Evolutionary conservation across 2,888 invertebrate species (phyloP), one percentile per base, ranked within the genome.

Genomic region (Rutpela maculata): DNA sequence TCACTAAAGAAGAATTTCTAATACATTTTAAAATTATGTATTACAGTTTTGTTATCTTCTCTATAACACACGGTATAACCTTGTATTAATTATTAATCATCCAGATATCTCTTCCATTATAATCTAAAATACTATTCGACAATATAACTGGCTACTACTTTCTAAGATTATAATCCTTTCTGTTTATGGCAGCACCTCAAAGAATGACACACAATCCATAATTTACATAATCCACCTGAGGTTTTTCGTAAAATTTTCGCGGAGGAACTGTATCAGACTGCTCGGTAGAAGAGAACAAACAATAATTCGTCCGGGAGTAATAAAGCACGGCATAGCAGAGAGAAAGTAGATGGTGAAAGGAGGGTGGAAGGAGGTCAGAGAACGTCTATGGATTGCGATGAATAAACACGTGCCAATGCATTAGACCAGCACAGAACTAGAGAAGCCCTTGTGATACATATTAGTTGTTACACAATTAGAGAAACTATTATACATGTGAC

Each of bases 321-420:
- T 72, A 83, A 81, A 76, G 80, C 80, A 80, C 80, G 79, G 68
- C 68, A 18, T 70, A 55, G 50, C 70, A 22, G 55, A 81, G 85
- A 85, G 85, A 85, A 85, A 85, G 85, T 85, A 80, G 76, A 75
- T 74, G 79, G 84, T 81, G 83, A 83, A 82, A 84, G 82, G 81
- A 81, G 82, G 82, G 81, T 80, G 80, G 82, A 84, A 83, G 80
- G 83, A 83, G 84, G 84, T 83, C 84, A 84, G 82, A 84, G 82
- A 82, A 83, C 82, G 76, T 78, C 66, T 68, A 70, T 18, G 66
- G 70, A 70, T 60, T 43, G 59, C 70, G 59, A 60, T 22, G 70
- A 50, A 70, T 70, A 38, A 19, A 50, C 70, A 70, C 70, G 70
- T 59, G 70, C 60, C 43, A 43, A 60, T 50, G 70, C 59, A 17